Evolutionary conservation across 2,797 vertebrate species (phyloP), one percentile per base, ranked within the genome.

Genomic region (Dendrocincla fuliginosa): DNA sequence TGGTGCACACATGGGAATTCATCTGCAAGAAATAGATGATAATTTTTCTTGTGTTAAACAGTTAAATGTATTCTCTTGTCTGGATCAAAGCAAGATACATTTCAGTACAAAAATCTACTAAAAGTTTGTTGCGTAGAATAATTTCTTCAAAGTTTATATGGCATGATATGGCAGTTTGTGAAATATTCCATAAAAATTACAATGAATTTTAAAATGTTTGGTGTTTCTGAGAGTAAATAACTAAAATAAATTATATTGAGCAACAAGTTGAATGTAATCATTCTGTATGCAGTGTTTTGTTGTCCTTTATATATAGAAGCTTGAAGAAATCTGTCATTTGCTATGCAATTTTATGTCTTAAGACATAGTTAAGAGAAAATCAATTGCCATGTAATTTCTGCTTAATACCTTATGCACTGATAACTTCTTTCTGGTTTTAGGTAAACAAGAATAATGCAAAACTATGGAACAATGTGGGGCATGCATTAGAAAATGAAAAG

Each of bases 381-480:
- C 25, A 63, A 24, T 16, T 70, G 28, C 35, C 71, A 18, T 1
- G 15, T 74, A 25, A 71, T 84, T 86, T 24, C 46, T 56, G 33
- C 46, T 84, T 80, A 59, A 90, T 93, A 16, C 37, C 17, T 77
- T 50, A 74, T 42, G 20, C 46, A 56, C 82, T 74, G 65, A 1
- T 95, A 44, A 89, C 6, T 61, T 76, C 49, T 78, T 96, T 79
- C 69, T 75, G 27, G 50, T 24, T 95, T 96, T 95, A 99, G 99
- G 99, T 99, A 79, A 99, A 99, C 98, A 99, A 99, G 97, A 99
- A 99, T 96, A 99, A 99, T 42, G 99, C 99, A 78, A 99, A 99
- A 93, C 97, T 99, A 12, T 99, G 99, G 99, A 99, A 99, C 94
- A 99, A 99, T 87, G 99, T 99, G 23, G 99, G 99, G 13, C 99